A percentile compares a stretch with the other conserved stretches of the same genome.
Conservation (phyloP, 2,797 vertebrate genomes). For the Myotis vivesi region DNA sequence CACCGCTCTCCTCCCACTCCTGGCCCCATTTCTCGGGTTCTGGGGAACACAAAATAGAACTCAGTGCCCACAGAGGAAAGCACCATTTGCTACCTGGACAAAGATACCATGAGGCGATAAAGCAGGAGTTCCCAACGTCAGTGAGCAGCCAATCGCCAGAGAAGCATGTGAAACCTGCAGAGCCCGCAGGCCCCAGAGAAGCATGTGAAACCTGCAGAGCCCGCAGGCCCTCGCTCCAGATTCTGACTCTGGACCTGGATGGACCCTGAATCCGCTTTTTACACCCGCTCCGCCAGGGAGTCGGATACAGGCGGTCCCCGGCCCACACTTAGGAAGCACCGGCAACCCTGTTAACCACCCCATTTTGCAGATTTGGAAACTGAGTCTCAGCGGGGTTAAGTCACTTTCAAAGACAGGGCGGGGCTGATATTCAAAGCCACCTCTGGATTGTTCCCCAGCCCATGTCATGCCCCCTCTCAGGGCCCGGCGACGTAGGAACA, state of each 20-base stretch:
- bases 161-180: background rate
- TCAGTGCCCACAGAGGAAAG: fast-evolving
- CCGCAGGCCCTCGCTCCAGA: background rate
- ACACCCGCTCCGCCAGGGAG: background rate
- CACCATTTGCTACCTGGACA: background rate
- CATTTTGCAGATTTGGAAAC: background rate
- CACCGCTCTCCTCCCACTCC: background rate
- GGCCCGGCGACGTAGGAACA: background rate
- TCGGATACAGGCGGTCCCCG: background rate
- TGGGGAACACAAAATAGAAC: background rate
- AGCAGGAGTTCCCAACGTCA: background rate
- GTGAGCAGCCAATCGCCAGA: fast-evolving
- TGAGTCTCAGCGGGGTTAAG: background rate
- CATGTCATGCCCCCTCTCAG: background rate
- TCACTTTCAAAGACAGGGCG: background rate
- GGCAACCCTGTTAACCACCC: background rate
- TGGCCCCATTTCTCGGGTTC: background rate
- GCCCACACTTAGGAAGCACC: background rate
- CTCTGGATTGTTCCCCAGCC: background rate
- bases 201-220: background rate
- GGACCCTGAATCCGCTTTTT: background rate
- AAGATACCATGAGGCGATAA: background rate
- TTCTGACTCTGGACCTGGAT: background rate
- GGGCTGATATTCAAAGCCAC: background rate
- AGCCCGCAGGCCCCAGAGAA: background rate